Conservation (phyloP, 1,140 invertebrate genomes). For the Drosophila santomea region DNA sequence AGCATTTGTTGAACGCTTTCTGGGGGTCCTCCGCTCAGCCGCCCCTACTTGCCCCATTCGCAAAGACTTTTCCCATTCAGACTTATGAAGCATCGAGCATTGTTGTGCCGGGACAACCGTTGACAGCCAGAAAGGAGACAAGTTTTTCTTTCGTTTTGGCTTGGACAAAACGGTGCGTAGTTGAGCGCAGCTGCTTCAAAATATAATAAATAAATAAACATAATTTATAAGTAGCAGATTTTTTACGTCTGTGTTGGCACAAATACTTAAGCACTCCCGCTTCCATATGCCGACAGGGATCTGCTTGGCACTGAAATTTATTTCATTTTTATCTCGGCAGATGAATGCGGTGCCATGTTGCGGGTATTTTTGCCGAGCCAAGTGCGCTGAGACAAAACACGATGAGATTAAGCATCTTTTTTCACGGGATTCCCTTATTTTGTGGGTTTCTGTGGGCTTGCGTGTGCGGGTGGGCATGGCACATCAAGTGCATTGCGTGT, state of each 20-base stretch:
- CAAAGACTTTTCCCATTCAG: constrained; percentile 41
- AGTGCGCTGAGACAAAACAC: constrained; percentile 54
- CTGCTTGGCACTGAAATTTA: constrained; percentile 20
- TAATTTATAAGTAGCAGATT: constrained; percentile 83
- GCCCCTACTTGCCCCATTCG: no score
- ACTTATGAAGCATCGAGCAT: constrained; percentile 69
- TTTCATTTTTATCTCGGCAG: constrained; percentile 46
- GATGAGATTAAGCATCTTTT: constrained; percentile 40
- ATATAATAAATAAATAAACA: constrained; percentile 84
- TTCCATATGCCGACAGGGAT: constrained; percentile 31
- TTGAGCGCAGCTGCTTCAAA: constrained; percentile 78
- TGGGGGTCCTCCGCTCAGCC: constrained; percentile 17
- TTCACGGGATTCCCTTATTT: constrained; percentile 10
- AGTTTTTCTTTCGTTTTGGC: constrained; percentile 42
- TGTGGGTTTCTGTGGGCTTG: not conserved
- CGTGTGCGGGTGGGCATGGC: not conserved
- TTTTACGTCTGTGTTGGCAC: constrained; percentile 77
- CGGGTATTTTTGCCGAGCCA: constrained; percentile 64
- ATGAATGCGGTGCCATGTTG: constrained; percentile 66
- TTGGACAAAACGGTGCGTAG: constrained; percentile 72
- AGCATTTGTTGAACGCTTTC: constrained; percentile 73
- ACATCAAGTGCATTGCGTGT: constrained; percentile 46
- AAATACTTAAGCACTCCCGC: constrained; percentile 63
- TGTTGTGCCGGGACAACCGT: constrained; percentile 50
- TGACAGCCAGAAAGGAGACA: constrained; percentile 55